A percentile compares a stretch with the other conserved stretches of the same genome.
Conservation (phyloP, 2,888 invertebrate species). For the Spatulosminthurus flaviceps region DNA sequence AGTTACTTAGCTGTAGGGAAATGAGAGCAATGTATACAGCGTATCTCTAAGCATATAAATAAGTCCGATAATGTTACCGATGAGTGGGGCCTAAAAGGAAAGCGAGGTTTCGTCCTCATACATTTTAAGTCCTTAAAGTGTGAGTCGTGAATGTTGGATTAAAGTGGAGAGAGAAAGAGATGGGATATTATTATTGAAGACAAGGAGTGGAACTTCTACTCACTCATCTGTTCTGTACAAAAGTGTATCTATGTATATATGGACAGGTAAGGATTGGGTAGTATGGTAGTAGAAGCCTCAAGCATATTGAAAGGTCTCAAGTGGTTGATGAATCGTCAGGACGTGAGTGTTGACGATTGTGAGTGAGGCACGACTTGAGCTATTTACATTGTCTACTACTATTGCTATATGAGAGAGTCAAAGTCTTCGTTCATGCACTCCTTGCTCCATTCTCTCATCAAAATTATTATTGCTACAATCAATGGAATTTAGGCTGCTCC, state of each 20-base stretch:
- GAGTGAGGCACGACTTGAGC: slow-evolving; percentile 13
- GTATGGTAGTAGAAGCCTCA: background rate
- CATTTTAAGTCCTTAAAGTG: background rate
- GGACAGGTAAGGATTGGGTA: background rate
- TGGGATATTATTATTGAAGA: no score
- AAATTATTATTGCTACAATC: background rate
- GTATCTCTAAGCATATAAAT: no score
- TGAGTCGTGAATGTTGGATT: slow-evolving; percentile 5
- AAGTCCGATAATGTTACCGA: no score
- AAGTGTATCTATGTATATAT: background rate
- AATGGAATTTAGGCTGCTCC: background rate
- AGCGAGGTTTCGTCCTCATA: no score
- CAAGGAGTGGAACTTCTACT: no score
- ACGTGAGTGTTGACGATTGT: slow-evolving; percentile 18
- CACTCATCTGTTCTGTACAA: no score
- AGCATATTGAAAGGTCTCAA: background rate
- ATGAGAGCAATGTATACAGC: no score
- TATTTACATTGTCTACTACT: background rate
- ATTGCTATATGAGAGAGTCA: no score
- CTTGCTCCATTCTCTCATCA: slow-evolving; percentile 16
- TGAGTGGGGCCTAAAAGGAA: no score
- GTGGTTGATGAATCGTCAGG: slow-evolving; percentile 15
- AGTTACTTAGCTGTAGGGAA: no score
- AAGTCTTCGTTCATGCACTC: background rate
- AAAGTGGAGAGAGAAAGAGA: background rate